Conservation (phyloP, 2,888 invertebrate genomes). For the Troides aeacus region DNA sequence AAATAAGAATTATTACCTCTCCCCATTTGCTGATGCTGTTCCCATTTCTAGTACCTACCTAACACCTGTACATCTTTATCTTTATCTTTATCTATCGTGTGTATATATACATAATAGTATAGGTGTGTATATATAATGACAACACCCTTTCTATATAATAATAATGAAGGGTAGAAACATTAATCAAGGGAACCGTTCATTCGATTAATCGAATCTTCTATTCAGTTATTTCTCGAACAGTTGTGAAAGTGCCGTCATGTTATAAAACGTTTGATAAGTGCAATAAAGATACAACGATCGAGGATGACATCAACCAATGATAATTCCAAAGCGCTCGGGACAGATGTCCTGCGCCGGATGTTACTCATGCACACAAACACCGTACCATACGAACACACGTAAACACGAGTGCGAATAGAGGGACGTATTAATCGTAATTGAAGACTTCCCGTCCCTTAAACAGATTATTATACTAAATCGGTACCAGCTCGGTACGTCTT, state of each 20-base stretch:
- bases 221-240: constrained; percentile 4
- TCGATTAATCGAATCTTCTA: not conserved
- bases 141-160: too few species aligned
- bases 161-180: not conserved
- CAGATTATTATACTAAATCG: constrained; percentile 23
- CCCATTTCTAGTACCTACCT: too few species aligned
- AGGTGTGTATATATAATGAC: too few species aligned
- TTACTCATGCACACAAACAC: constrained; percentile 61
- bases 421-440: constrained; percentile 68
- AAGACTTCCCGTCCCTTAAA: constrained; percentile 67
- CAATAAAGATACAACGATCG: constrained; percentile 45
- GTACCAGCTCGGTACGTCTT: constrained; percentile 2
- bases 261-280: constrained; percentile 39
- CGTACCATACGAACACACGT: constrained; percentile 40
- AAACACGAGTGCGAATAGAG: constrained; percentile 59
- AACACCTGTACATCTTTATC: too few species aligned
- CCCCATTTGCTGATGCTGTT: too few species aligned
- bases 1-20: too few species aligned
- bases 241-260: constrained; percentile 27
- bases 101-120: too few species aligned
- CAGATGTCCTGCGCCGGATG: constrained; percentile 69
- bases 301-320: constrained; percentile 52
- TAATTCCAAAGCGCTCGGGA: constrained; percentile 51
- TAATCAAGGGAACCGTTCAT: not conserved
- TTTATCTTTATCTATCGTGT: too few species aligned